Conservation (phyloP, 2,797 vertebrate genomes). For the Lagodon rhomboides region DNA sequence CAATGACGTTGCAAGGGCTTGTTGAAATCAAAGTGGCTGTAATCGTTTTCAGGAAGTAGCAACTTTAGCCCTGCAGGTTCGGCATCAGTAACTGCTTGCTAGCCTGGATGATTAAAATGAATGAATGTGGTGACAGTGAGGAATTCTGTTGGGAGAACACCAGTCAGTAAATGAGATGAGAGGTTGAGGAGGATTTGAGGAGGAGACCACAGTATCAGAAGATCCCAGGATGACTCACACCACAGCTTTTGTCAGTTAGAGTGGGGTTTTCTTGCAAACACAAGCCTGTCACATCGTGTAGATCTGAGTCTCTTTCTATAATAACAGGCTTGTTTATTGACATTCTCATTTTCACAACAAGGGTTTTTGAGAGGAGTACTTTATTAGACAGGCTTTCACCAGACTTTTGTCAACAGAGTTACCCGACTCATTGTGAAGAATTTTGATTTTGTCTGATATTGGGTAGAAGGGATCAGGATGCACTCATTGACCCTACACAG, state of each 20-base stretch:
- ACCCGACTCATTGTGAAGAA: background rate
- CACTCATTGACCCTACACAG: conserved; percentile 62
- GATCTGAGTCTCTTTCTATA: conserved; percentile 9
- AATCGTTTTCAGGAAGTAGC: conserved; percentile 27
- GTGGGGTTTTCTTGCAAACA: conserved; percentile 57
- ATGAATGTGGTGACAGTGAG: conserved; percentile 14
- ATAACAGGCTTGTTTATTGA: conserved; percentile 14
- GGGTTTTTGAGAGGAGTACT: background rate
- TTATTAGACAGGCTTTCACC: background rate
- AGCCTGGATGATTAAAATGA: background rate
- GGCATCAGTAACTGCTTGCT: conserved; percentile 1
- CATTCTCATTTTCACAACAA: background rate
- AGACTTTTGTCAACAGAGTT: background rate
- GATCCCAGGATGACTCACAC: conserved; percentile 71
- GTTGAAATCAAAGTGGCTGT: conserved; percentile 29
- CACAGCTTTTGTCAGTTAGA: conserved; percentile 56
- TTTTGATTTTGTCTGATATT: background rate
- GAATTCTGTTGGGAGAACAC: conserved; percentile 44
- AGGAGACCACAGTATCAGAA: conserved; percentile 60
- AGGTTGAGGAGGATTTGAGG: conserved; percentile 40
- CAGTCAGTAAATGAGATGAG: conserved; percentile 47
- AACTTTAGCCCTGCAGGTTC: conserved; percentile 18
- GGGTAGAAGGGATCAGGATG: conserved; percentile 8
- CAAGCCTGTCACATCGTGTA: conserved; percentile 36
- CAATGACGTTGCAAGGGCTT: background rate